phyloP scores from a whole-genome alignment of 1,140 invertebrate species.

The Drosophila guanche region DNA sequence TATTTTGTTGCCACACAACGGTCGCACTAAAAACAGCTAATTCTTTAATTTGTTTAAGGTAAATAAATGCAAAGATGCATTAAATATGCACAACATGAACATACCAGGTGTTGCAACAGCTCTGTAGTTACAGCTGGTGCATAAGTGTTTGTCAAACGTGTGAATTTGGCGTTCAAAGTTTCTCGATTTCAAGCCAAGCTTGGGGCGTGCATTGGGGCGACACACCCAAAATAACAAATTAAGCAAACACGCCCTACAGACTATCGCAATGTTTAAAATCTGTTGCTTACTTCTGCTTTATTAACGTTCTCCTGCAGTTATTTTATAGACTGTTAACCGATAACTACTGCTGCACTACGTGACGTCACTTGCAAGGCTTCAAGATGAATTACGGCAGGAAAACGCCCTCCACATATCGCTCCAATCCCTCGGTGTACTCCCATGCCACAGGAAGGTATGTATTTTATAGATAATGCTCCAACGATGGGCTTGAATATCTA shows the following conservation, averaged over 20 bases:
- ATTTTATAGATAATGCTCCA: too few relatives aligned
- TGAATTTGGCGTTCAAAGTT: background rate
- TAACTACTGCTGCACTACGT: constrained; percentile 4
- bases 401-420: constrained; percentile 90
- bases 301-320: constrained; percentile 13
- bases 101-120: background rate
- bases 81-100: background rate
- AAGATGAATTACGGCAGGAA: constrained; percentile 87
- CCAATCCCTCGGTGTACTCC: constrained; percentile 93
- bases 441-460: constrained; percentile 88
- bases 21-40: constrained; percentile 23
- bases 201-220: constrained; percentile 18
- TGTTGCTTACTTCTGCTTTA: background rate
- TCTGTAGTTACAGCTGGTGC: background rate
- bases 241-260: constrained; percentile 62
- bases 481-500: background rate
- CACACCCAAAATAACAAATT: constrained; percentile 76
- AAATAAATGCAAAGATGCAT: constrained; percentile 36
- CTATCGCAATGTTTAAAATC: constrained; percentile 1
- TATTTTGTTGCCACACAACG: too few relatives aligned
- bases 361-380: constrained; percentile 67
- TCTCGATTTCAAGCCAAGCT: constrained; percentile 43
- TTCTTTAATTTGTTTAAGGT: constrained; percentile 47
- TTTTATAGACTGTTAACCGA: constrained; percentile 3
- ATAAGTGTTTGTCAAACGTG: background rate